These are phyloP conservation scores for Apolygus lucorum DNA, from an alignment of 1,140 invertebrate species.

Conservation along the genomic window DNA sequence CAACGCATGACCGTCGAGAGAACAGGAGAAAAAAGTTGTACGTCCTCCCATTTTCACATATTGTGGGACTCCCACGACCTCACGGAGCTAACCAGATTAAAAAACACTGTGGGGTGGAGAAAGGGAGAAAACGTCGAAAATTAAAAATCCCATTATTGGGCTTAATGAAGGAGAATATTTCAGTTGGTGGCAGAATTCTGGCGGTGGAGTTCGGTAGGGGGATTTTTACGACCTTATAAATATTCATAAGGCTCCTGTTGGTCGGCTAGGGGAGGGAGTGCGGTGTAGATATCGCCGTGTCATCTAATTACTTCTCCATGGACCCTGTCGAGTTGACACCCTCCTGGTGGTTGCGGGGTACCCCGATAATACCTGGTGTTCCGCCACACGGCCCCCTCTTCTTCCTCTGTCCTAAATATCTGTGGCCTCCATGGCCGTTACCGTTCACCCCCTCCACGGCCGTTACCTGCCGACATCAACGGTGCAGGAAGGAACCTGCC, in stretches of 20 bases:
- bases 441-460: no score
- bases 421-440: no score
- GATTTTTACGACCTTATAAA: constrained; percentile 21
- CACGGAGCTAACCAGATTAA: not conserved
- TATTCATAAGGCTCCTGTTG: constrained; percentile 15
- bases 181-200: not conserved
- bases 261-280: not conserved
- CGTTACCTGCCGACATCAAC: no score
- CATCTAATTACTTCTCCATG: constrained; percentile 14
- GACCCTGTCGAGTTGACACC: not conserved
- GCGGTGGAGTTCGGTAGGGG: not conserved
- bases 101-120: constrained; percentile 1
- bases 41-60: not conserved
- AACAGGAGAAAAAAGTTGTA: not conserved
- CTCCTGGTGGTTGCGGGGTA: no score
- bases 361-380: no score
- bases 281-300: not conserved
- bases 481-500: no score
- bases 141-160: constrained; percentile 21
- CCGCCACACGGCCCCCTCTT: no score
- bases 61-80: not conserved
- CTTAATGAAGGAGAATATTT: constrained; percentile 12
- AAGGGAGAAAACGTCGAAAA: constrained; percentile 5
- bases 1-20: not conserved
- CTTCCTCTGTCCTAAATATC: no score